Percentiles rank a stretch among this genome's conserved stretches.
These are phyloP conservation scores for Varanus salvator DNA, from an alignment of 2,113 vertebrate genomes.

Conservation along the genomic window DNA sequence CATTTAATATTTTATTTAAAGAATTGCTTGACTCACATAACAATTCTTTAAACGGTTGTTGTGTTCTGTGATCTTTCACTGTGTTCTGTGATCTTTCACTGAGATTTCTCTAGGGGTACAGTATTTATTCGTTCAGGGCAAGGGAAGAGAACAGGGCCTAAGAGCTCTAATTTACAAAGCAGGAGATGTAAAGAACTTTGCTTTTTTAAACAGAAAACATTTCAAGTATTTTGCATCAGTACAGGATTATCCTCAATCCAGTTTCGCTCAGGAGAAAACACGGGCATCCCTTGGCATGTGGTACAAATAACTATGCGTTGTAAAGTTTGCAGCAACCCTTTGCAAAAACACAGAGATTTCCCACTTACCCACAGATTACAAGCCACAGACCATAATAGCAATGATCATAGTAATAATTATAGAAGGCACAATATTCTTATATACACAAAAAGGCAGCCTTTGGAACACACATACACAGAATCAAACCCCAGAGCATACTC, in stretches of 20 bases:
- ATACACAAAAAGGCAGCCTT: too few relatives aligned
- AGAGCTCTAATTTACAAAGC: neutral
- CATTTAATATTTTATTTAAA: conserved; percentile 48
- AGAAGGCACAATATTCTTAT: too few relatives aligned
- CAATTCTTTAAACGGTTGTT: conserved; percentile 23
- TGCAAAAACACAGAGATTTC: too few relatives aligned
- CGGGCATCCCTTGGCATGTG: too few relatives aligned
- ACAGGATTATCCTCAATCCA: neutral
- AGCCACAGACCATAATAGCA: too few relatives aligned
- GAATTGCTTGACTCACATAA: conserved; percentile 9
- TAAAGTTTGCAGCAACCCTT: too few relatives aligned
- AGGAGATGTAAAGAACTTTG: neutral
- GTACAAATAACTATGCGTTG: too few relatives aligned
- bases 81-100: conserved; percentile 29
- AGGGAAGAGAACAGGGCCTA: neutral
- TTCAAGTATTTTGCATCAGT: neutral
- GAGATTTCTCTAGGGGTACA: neutral
- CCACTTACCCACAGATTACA: too few relatives aligned
- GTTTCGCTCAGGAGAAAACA: too few relatives aligned
- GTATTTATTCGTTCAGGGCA: neutral
- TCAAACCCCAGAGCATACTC: too few relatives aligned
- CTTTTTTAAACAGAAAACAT: neutral
- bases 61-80: conserved; percentile 28
- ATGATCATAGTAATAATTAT: too few relatives aligned
- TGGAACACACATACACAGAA: too few relatives aligned